These are phyloP conservation scores for Eupleurogrammus muticus DNA, from an alignment of 2,797 vertebrate genomes.

Conservation along the genomic window DNA sequence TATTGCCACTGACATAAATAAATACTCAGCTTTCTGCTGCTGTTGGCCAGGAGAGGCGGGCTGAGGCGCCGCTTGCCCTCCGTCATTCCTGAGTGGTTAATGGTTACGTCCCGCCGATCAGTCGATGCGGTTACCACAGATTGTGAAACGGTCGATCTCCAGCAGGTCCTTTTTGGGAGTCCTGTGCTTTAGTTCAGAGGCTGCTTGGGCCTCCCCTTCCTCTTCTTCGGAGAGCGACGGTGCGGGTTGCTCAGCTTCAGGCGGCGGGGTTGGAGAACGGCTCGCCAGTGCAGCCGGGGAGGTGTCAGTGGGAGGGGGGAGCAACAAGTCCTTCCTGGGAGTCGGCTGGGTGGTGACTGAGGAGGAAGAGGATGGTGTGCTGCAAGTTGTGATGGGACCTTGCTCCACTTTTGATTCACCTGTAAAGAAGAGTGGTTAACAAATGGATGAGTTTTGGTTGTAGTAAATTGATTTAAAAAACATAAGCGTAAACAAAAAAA, in stretches of 20 bases:
- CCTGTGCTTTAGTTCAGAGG: constrained; percentile 87
- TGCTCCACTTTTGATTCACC: constrained; percentile 80
- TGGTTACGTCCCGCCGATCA: constrained; percentile 75
- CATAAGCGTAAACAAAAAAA: no score
- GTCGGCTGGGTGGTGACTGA: constrained; percentile 89
- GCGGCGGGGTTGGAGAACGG: constrained; percentile 44
- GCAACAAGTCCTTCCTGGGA: constrained; percentile 81
- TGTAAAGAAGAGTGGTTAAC: constrained; percentile 42
- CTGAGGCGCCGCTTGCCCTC: constrained; percentile 20
- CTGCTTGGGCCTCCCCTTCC: constrained; percentile 69
- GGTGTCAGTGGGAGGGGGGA: constrained; percentile 64
- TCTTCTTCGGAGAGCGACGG: constrained; percentile 67
- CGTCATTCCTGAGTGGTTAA: constrained; percentile 73
- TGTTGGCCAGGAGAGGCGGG: constrained; percentile 57
- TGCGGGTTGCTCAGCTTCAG: constrained; percentile 45
- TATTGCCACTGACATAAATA: constrained; percentile 77
- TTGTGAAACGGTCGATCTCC: constrained; percentile 98
- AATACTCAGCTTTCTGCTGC: constrained; percentile 86
- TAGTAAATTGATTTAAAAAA: neutral
- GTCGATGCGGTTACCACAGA: constrained; percentile 97
- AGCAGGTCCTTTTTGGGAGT: constrained; percentile 92
- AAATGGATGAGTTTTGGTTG: neutral
- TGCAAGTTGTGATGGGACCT: constrained; percentile 54
- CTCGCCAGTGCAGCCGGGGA: constrained; percentile 65
- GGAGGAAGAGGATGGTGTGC: constrained; percentile 38